Percentiles rank a stretch among this genome's conserved stretches.
These are phyloP conservation scores for Ganaspis brasiliensis DNA, from an alignment of 2,888 invertebrate genomes.

Conservation along the genomic window DNA sequence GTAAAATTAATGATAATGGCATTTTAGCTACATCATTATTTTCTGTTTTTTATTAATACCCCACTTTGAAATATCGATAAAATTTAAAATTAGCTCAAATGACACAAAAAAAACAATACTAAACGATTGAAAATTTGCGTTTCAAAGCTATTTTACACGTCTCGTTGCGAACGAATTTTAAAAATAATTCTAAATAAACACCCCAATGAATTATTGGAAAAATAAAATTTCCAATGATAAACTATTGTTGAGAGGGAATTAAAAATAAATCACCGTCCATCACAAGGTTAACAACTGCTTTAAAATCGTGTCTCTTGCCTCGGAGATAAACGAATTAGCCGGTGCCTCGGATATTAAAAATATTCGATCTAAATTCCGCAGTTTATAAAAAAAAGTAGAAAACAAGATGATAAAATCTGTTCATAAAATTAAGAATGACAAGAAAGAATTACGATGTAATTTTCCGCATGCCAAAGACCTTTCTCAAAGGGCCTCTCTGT, in stretches of 20 bases:
- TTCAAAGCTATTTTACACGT: not conserved
- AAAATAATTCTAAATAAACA: not conserved
- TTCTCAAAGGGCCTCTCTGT: not conserved
- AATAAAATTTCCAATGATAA: not conserved
- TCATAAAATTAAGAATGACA: conserved; percentile 7
- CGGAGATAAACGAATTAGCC: no score
- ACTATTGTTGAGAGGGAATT: not conserved
- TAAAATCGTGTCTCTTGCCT: no score
- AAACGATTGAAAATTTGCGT: not conserved
- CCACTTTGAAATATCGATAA: not conserved
- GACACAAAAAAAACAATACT: not conserved
- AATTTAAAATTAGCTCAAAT: conserved; percentile 3
- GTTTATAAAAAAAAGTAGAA: not conserved
- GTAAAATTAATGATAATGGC: no score
- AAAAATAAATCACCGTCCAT: not conserved
- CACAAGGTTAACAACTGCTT: no score
- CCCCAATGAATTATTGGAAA: not conserved
- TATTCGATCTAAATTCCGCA: not conserved
- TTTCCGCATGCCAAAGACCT: not conserved
- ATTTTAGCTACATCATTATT: no score
- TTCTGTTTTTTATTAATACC: not conserved
- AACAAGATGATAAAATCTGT: not conserved
- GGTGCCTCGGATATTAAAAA: conserved; percentile 19
- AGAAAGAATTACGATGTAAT: not conserved
- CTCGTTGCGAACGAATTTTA: not conserved